phyloP scores from a whole-genome alignment of 1,140 invertebrate species.

The Bombyx mandarina region DNA sequence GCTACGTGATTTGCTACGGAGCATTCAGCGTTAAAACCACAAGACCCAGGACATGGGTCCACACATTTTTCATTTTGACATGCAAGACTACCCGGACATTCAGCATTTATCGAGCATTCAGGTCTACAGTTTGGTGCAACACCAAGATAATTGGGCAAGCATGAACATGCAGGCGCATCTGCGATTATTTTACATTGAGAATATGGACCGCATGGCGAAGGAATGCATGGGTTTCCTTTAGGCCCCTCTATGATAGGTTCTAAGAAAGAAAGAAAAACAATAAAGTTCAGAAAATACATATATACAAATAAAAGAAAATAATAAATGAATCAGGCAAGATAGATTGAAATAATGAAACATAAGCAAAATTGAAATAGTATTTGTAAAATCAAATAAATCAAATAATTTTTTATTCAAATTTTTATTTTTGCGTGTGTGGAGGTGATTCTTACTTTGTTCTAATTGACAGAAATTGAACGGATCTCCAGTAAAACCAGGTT shows the following conservation, averaged over 20 bases:
- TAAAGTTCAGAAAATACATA: constrained; percentile 28
- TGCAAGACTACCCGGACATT: constrained; percentile 81
- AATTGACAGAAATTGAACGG: constrained; percentile 83
- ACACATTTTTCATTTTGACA: constrained; percentile 84
- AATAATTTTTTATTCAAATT: not conserved
- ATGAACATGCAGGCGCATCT: constrained; percentile 82
- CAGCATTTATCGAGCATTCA: constrained; percentile 82
- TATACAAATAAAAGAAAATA: constrained; percentile 29
- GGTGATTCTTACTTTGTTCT: constrained; percentile 58
- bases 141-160: constrained; percentile 76
- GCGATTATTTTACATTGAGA: constrained; percentile 81
- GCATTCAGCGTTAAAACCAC: constrained; percentile 80
- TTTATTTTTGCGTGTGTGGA: constrained; percentile 25
- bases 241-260: constrained; percentile 63
- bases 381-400: constrained; percentile 2
- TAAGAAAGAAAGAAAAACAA: constrained; percentile 49
- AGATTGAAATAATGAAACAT: not conserved
- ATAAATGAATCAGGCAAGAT: constrained; percentile 40
- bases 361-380: constrained; percentile 1
- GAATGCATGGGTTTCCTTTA: constrained; percentile 78
- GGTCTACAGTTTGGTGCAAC: constrained; percentile 78
- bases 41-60: constrained; percentile 86
- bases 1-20: constrained; percentile 82
- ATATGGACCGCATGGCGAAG: constrained; percentile 86
- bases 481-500: constrained; percentile 85